Evolutionary conservation across 2,113 vertebrate genomes (phyloP), one percentile per base, ranked within the genome.

Genomic region (Apteryx mantelli): DNA sequence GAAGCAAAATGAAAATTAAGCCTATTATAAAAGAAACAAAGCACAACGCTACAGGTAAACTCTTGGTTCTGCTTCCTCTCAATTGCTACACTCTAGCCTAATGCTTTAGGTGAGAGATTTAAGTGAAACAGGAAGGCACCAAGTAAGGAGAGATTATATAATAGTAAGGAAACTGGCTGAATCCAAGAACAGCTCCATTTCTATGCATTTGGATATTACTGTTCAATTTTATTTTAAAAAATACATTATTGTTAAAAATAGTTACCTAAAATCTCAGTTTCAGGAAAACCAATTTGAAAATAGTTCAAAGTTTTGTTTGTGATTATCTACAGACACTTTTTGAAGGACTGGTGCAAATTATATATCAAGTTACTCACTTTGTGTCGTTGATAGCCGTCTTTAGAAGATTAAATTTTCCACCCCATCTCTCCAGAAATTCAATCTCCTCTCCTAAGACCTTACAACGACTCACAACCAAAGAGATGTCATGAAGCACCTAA

Each of bases 381-480:
- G 96, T 98, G 95, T 95, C 93, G 25, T 78, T 77, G 76, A 98
- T 80, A 46, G 95, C 86, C 52, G 92, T 95, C 91, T 97, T 97
- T 86, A 98, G 94, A 64, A 99, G 95, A 40, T 97, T 97, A 95
- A 97, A 99, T 89, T 98, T 98, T 81, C 98, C 97, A 81, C 98
- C 98, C 98, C 98, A 98, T 94, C 92, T 98, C 73, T 97, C 95
- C 96, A 99, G 97, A 95, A 98, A 98, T 42, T 98, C 98, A 83
- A 98, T 79, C 89, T 99, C 98, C 36, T 98, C 97, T 96, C 98
- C 98, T 46, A 99, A 85, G 80, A 92, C 82, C 91, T 90, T 97
- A 94, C 98, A 98, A 6, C 50, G 97, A 61, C 89, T 97, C 66
- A 98, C 97, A 91, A 98, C 97, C 78, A 95, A 52, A 63, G 98